Base-by-base conservation (phyloP, 2,888 invertebrate species). In the Spodoptera picta region DNA sequence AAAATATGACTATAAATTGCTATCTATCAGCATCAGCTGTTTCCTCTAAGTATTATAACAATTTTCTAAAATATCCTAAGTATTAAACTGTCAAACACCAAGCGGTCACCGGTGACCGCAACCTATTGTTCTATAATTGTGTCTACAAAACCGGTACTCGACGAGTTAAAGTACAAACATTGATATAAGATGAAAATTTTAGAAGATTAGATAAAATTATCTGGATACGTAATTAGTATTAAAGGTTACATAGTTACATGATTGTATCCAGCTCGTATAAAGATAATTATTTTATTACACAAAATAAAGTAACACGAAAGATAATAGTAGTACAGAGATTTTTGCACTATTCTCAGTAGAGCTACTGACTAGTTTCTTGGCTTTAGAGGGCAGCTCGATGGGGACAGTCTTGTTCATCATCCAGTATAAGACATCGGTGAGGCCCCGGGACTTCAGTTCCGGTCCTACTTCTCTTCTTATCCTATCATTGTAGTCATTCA, bases 351-450 rank as follows among this genome's bases (percentile, higher is more conserved):
- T n/a, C 4, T 44, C 45, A 3, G 79, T 81, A 0, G 84, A 79
- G 70, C 60, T 82, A 41, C 59, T 59, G n/a, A 44, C 24, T 5
- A 14, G 36, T 61, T 80, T 86, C 73, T 82, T 88, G 23, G 68
- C 69, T 72, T 90, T 89, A 5, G 91, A 88, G 6, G 91, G 90
- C 10, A 86, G 75, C 55, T 90, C 89, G 36, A 98, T 95, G 82
- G 95, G 95, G 65, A 95, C 92, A 10, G 98, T 98, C 88, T 97
- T 97, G 80, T 96, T 96, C 96, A 97, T 96, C 96, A 98, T 96
- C 98, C 98, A 98, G 81, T 96, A 96, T 86, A 96, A 97, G 1
- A 96, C 97, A 66, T 96, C 95, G 88, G 96, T 96, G 75, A 96
- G 95, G 1, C 96, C 96, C 83, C 96, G 96, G 44, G 92, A 95